phyloP scores from a whole-genome alignment of 2,888 invertebrate species.

The Ectemnius continuus region DNA sequence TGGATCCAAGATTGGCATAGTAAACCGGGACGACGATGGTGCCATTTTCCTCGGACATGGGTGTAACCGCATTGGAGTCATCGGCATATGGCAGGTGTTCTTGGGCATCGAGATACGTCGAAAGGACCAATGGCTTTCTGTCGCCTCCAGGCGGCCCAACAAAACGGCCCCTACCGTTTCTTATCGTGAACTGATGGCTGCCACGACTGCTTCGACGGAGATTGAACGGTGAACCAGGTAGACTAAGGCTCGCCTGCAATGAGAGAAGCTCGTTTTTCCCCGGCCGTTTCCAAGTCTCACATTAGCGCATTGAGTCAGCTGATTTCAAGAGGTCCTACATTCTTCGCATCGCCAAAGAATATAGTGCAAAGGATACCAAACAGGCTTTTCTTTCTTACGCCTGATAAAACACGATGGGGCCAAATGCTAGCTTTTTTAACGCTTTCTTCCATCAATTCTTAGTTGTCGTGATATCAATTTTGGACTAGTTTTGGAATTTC shows the following conservation, averaged over 20 bases:
- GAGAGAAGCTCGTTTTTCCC: constrained; percentile 27
- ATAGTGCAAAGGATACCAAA: too few relatives aligned
- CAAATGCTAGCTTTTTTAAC: too few relatives aligned
- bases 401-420: too few relatives aligned
- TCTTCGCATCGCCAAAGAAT: too few relatives aligned
- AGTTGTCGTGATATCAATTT: too few relatives aligned
- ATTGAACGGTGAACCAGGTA: constrained; percentile 98
- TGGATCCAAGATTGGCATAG: constrained; percentile 90
- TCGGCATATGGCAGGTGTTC: constrained; percentile 98
- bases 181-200: constrained; percentile 94
- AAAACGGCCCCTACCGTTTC: constrained; percentile 89
- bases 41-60: constrained; percentile 98
- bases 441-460: too few relatives aligned
- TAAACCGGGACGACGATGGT: constrained; percentile 95
- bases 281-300: neutral
- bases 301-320: neutral
- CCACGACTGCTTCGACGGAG: constrained; percentile 93
- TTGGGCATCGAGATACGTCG: constrained; percentile 95
- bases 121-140: constrained; percentile 94
- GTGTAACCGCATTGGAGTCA: constrained; percentile 97
- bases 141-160: constrained; percentile 90
- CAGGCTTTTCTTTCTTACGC: neutral
- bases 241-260: constrained; percentile 94
- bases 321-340: too few relatives aligned
- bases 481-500: too few relatives aligned